Percentiles rank a stretch among this genome's conserved stretches.
Conservation (phyloP, 2,797 vertebrate species). For the Cuculus canorus region DNA sequence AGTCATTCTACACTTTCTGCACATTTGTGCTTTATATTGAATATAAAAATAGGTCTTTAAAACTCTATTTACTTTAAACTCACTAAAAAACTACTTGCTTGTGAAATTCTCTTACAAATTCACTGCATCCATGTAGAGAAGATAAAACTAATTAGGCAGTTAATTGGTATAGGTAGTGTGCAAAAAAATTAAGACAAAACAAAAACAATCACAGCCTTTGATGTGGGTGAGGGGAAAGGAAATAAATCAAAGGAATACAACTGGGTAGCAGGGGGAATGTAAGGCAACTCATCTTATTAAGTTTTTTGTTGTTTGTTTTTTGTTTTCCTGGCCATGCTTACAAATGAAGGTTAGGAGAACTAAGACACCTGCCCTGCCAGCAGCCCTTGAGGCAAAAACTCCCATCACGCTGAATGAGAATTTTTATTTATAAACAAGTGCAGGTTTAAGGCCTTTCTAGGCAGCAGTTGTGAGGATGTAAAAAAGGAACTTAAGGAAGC, state of each 20-base stretch:
- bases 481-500: neutral
- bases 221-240: slow-evolving; percentile 51
- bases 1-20: slow-evolving; percentile 83
- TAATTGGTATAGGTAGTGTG: slow-evolving; percentile 81
- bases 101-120: slow-evolving; percentile 87
- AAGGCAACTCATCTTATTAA: slow-evolving; percentile 63
- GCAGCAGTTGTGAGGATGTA: slow-evolving; percentile 51
- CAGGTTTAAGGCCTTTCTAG: slow-evolving; percentile 69
- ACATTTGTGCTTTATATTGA: slow-evolving; percentile 84
- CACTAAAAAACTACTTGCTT: slow-evolving; percentile 86
- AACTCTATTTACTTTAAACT: slow-evolving; percentile 83
- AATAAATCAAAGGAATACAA: slow-evolving; percentile 35
- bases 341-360: slow-evolving; percentile 48
- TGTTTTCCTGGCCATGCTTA: slow-evolving; percentile 53
- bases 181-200: slow-evolving; percentile 66
- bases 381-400: slow-evolving; percentile 64
- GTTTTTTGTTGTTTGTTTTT: slow-evolving; percentile 24
- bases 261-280: slow-evolving; percentile 49
- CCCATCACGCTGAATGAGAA: slow-evolving; percentile 59
- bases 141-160: slow-evolving; percentile 82
- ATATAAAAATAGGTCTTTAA: slow-evolving; percentile 86
- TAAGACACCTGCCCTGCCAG: slow-evolving; percentile 60
- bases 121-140: slow-evolving; percentile 82
- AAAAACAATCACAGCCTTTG: slow-evolving; percentile 67
- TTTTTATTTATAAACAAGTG: slow-evolving; percentile 39